phyloP scores from a whole-genome alignment of 2,888 invertebrate genomes.

The Agriotes lineatus region DNA sequence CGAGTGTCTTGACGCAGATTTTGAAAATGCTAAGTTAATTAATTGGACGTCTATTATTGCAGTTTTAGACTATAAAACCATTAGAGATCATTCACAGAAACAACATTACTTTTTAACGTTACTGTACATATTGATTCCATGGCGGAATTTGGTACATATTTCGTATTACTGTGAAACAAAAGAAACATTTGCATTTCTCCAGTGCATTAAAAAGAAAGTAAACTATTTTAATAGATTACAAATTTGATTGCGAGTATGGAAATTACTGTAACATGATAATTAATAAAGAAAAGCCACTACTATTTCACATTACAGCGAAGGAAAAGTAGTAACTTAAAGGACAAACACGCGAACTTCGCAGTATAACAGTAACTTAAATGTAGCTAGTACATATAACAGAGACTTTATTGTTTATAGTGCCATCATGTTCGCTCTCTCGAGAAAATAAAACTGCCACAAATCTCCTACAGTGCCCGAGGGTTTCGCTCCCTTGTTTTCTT shows the following conservation, averaged over 20 bases:
- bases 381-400: constrained; percentile 50
- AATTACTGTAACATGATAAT: too few species aligned
- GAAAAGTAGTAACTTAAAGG: constrained; percentile 11
- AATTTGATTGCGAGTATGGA: not conserved
- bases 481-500: constrained; percentile 38
- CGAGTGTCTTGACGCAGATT: too few species aligned
- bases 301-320: constrained; percentile 6
- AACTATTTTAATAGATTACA: not conserved
- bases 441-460: constrained; percentile 60
- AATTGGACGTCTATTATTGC: too few species aligned
- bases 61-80: too few species aligned
- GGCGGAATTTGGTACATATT: too few species aligned
- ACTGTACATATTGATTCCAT: too few species aligned
- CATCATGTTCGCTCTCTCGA: constrained; percentile 54
- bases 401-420: constrained; percentile 59
- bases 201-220: too few species aligned
- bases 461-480: constrained; percentile 53
- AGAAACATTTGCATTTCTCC: too few species aligned
- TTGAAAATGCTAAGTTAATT: too few species aligned
- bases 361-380: constrained; percentile 52
- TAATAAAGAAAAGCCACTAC: constrained; percentile 8
- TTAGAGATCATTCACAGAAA: too few species aligned
- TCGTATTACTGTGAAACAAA: too few species aligned
- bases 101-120: too few species aligned
- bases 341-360: constrained; percentile 24